These are phyloP conservation scores for Prunella himalayana DNA, from an alignment of 2,113 vertebrate genomes.

Conservation along the genomic window DNA sequence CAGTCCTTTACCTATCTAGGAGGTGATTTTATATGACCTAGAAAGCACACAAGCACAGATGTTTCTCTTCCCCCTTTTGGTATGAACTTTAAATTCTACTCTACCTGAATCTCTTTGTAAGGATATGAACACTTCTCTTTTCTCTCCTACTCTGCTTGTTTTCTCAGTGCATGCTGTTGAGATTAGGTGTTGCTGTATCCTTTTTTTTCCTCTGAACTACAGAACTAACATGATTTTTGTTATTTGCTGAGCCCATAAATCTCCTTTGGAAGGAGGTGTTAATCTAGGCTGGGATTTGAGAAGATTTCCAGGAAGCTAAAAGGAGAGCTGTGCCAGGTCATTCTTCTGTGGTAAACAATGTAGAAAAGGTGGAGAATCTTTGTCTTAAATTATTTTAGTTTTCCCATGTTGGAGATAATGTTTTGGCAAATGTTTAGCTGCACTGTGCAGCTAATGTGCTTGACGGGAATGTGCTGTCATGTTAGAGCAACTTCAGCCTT, in stretches of 20 bases:
- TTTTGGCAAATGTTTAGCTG: not conserved
- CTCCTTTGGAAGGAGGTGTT: not conserved
- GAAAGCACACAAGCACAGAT: not conserved
- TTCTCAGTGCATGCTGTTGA: slow-evolving; percentile 94
- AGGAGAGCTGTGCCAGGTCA: not conserved
- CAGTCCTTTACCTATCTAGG: not conserved
- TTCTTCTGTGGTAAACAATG: not conserved
- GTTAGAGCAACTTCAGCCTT: not conserved
- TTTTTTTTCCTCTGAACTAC: not conserved
- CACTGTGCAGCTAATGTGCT: not conserved
- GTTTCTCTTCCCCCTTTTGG: not conserved
- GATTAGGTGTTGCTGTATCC: slow-evolving; percentile 81
- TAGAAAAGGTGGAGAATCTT: not conserved
- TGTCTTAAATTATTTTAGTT: not conserved
- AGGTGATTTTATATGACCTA: not conserved
- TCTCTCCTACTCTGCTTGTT: slow-evolving; percentile 72
- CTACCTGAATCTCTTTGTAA: not conserved
- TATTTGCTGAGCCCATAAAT: not conserved
- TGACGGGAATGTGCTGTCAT: not conserved
- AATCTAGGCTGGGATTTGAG: not conserved
- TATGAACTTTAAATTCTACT: not conserved
- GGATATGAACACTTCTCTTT: slow-evolving; percentile 71
- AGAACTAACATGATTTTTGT: not conserved
- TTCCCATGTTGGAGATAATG: not conserved
- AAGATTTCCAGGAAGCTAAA: not conserved